Evolutionary conservation across 1,140 invertebrate species (phyloP).

Genomic region (Brachionus asplanchnoidis): DNA sequence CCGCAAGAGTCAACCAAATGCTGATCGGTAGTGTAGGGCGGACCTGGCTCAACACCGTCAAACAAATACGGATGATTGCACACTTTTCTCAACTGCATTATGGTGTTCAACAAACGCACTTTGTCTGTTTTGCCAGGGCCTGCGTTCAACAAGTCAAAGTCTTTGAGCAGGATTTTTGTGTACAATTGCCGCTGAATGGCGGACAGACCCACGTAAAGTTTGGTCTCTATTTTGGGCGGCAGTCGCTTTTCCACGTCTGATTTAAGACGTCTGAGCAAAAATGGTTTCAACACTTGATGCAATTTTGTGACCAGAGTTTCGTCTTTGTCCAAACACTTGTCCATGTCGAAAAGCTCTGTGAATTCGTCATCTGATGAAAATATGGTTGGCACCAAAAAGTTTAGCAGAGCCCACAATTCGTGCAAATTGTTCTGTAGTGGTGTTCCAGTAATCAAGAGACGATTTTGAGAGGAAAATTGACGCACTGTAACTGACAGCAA

Average conservation of each 20-base stretch:
- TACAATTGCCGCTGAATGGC: conserved; percentile 99
- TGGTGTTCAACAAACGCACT: conserved; percentile 84
- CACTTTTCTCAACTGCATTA: conserved; percentile 94
- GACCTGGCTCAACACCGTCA: conserved; percentile 94
- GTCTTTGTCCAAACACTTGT: conserved; percentile 79
- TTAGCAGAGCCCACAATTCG: conserved; percentile 96
- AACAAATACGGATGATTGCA: conserved; percentile 98
- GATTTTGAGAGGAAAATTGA: conserved; percentile 95
- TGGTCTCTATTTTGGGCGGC: conserved; percentile 95
- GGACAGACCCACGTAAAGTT: conserved; percentile 79
- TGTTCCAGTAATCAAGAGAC: conserved; percentile 86
- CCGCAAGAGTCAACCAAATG: conserved; percentile 90
- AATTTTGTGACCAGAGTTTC: conserved; percentile 82
- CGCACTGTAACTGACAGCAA: conserved; percentile 94
- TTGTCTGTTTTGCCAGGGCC: conserved; percentile 90
- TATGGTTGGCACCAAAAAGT: conserved; percentile 94
- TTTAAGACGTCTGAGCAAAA: conserved; percentile 88
- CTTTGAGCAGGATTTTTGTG: conserved; percentile 96
- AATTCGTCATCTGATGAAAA: conserved; percentile 97
- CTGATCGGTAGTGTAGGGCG: conserved; percentile 95
- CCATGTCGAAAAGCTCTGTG: conserved; percentile 96
- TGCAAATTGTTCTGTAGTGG: conserved; percentile 88
- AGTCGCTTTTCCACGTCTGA: conserved; percentile 93
- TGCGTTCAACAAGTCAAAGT: conserved; percentile 96
- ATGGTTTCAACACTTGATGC: conserved; percentile 90